A percentile compares a stretch with the other conserved stretches of the same genome.
Conservation (phyloP, 2,113 vertebrate genomes). For the Pogona vitticeps region DNA sequence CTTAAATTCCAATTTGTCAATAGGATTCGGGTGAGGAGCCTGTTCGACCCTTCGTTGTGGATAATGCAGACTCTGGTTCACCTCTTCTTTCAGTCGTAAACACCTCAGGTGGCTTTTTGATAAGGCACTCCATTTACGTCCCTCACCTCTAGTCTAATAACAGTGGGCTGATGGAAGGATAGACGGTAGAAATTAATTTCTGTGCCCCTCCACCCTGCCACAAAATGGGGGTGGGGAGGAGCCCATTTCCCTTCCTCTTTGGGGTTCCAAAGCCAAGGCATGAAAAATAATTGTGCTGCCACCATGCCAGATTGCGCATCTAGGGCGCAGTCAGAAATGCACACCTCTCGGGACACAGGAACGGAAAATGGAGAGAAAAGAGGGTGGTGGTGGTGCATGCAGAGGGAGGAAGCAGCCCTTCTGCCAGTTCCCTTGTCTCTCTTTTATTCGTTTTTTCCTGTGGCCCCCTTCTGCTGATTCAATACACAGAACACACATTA, state of each 20-base stretch:
- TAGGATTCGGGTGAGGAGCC: too few species aligned
- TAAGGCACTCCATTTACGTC: not conserved
- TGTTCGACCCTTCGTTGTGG: not conserved
- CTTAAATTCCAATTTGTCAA: too few species aligned
- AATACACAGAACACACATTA: not conserved
- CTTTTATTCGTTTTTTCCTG: too few species aligned
- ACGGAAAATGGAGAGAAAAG: not conserved
- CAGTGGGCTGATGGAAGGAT: not conserved
- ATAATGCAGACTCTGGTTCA: not conserved
- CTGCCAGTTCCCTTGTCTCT: not conserved
- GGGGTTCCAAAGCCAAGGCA: too few species aligned
- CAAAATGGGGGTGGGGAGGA: too few species aligned
- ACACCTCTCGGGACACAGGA: not conserved
- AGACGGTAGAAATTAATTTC: too few species aligned
- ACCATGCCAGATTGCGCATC: not conserved
- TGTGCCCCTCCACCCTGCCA: too few species aligned
- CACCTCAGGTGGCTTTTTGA: not conserved
- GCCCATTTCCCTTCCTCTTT: too few species aligned
- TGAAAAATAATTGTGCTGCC: too few species aligned
- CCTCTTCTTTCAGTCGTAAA: not conserved
- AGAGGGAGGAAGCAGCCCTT: not conserved
- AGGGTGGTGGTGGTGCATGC: not conserved
- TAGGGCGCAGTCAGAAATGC: not conserved
- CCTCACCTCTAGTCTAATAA: not conserved
- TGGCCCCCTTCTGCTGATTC: not conserved